Evolutionary conservation across 2,113 vertebrate species (phyloP), one percentile per base, ranked within the genome.

Genomic region (Triplophysa tibetana): DNA sequence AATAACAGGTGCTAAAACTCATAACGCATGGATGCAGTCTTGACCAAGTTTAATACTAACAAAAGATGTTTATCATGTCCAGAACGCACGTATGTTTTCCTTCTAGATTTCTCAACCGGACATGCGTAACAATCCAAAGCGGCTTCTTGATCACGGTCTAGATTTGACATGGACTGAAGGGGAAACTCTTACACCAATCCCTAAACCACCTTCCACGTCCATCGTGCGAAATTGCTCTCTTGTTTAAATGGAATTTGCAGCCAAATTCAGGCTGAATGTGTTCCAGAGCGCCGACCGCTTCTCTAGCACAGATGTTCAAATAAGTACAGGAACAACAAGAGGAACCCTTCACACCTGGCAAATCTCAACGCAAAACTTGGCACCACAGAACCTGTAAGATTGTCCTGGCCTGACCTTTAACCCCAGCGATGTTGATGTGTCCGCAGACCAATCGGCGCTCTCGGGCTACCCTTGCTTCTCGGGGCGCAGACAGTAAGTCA

Each of bases 401-500:
- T 90, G 91, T 90, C 90, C 87, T 78, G 86, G 86, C 85, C 83
- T 89, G 88, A 93, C 93, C 94, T 93, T 89, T 92, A 77, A 89
- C 92, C 78, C 75, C 60, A 54, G 81, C 92, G 93, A 92, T 93
- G 93, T 94, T 91, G 89, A 88, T 85, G 88, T 74, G 86, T 89
- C 88, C 85, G 88, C 90, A 76, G 79, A 86, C 94, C 94, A 94
- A 92, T 95, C 88, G 89, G 85, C 90, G 75, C 84, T 87, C 92
- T 93, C 83, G 90, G 92, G 86, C 94, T 94, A 93, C 93, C 95
- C 95, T 94, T 92, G 93, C 90, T 90, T 90, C 87, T 92, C 89
- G 84, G 88, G 90, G 90, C 88, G 89, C 90, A 92, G 93, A 95
- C 94, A 92, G 90, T 92, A 95, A 97, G 95, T 97, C 95, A 96